Evolutionary conservation across 2,888 invertebrate species (phyloP), one percentile per base, ranked within the genome.

Genomic region (Lepidochrysops patricia): DNA sequence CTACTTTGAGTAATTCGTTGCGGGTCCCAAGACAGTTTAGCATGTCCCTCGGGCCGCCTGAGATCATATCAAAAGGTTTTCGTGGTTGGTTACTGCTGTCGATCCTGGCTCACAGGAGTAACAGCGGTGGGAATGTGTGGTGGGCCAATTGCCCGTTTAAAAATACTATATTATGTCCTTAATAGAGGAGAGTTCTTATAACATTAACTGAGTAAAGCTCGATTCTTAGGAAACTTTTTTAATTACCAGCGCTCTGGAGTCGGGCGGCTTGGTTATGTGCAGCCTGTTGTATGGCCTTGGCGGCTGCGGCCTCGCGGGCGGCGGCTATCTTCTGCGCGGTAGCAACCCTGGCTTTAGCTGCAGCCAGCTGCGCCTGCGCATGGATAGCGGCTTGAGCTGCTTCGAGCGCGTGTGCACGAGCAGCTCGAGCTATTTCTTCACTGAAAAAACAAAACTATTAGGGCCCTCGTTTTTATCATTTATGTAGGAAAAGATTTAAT

Each of bases 281-380:
- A 13, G 92, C 92, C 37, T 91, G 90, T 62, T 94, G 93, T 63
- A 94, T 92, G 0, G 94, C 92, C 5, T 91, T 90, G 0, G 94
- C 95, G 0, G 95, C 95, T 6, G 93, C 93, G 0, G 94, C 91
- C 73, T 94, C 94, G 58, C 93, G 91, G 0, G 92, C 91, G 0
- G 94, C 92, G 0, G 95, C 94, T 3, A 94, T 91, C 67, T 92
- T 90, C 73, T 94, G 94, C 1, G 93, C 93, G 27, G 93, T 92
- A 0, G 94, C 92, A 0, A 93, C 94, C 0, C 93, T 90, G 0
- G 92, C 91, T 71, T 94, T 94, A 0, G 94, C 91, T 0, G 92
- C 91, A 0, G 94, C 94, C 4, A 94, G 81, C 69, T 93, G 90
- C 62, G 94, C 93, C 63, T 94, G 94, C 2, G 94, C 92, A 61